Evolutionary conservation across 2,113 vertebrate species (phyloP).

Genomic region (Pao palembangensis): DNA sequence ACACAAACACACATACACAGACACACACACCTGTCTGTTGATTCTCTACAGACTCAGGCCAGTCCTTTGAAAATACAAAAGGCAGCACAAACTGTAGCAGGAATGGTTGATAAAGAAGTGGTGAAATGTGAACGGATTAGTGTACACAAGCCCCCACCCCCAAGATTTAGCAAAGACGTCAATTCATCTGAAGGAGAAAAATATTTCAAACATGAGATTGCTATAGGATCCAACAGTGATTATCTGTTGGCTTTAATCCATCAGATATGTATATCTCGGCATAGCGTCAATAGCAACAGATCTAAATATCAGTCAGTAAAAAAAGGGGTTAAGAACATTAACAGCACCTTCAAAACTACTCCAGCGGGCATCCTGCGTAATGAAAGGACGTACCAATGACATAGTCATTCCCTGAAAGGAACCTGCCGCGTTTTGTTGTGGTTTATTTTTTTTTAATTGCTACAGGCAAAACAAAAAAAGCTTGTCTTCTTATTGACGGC

Average conservation of each 20-base stretch:
- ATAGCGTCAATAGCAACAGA: constrained; percentile 1
- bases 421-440: too few relatives aligned
- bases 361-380: too few relatives aligned
- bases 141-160: too few relatives aligned
- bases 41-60: not conserved
- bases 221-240: not conserved
- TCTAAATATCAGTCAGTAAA: not conserved
- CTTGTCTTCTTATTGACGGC: too few relatives aligned
- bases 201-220: not conserved
- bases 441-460: too few relatives aligned
- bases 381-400: too few relatives aligned
- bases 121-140: not conserved
- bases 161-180: not conserved
- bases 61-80: constrained; percentile 3
- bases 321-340: too few relatives aligned
- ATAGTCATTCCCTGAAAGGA: too few relatives aligned
- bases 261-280: not conserved
- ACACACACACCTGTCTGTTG: constrained; percentile 13
- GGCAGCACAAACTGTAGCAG: not conserved
- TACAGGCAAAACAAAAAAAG: too few relatives aligned
- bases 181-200: not conserved
- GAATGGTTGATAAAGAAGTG: not conserved
- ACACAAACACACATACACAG: not conserved
- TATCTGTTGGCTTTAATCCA: not conserved
- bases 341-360: too few relatives aligned